phyloP scores from a whole-genome alignment of 2,797 vertebrate genomes.

The Takifugu rubripes region DNA sequence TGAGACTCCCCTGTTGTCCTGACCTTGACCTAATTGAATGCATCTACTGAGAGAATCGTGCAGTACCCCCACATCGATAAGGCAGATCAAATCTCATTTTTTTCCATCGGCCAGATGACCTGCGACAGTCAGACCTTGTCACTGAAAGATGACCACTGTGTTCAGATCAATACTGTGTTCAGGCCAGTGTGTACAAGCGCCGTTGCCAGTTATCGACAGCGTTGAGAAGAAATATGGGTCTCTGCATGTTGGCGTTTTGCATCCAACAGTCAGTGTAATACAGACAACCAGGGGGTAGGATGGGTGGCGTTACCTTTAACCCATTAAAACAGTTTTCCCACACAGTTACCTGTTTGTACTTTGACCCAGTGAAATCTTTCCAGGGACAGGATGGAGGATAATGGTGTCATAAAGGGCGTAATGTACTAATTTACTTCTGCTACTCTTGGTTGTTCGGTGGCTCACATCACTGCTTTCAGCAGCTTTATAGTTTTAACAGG shows the following conservation, averaged over 20 bases:
- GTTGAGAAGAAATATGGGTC: conserved; percentile 17
- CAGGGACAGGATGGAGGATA: not conserved
- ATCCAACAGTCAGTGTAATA: conserved; percentile 5
- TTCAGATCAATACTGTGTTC: conserved; percentile 40
- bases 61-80: conserved; percentile 16
- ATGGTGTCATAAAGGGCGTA: not conserved
- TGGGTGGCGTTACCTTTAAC: too few relatives aligned
- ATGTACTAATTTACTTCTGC: not conserved
- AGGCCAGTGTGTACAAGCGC: conserved; percentile 28
- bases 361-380: not conserved
- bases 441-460: too few relatives aligned
- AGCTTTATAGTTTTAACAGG: too few relatives aligned
- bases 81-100: conserved; percentile 25
- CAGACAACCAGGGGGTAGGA: too few relatives aligned
- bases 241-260: conserved; percentile 3
- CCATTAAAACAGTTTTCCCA: not conserved
- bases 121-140: conserved; percentile 21
- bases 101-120: conserved; percentile 47
- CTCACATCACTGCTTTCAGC: too few relatives aligned
- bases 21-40: not conserved
- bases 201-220: conserved; percentile 17
- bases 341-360: not conserved
- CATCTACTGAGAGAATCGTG: conserved; percentile 8
- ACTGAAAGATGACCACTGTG: conserved; percentile 16
- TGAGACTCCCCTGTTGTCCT: too few relatives aligned